These are phyloP conservation scores for Taxidea taxus DNA, from an alignment of 2,113 vertebrate genomes.

Conservation along the genomic window DNA sequence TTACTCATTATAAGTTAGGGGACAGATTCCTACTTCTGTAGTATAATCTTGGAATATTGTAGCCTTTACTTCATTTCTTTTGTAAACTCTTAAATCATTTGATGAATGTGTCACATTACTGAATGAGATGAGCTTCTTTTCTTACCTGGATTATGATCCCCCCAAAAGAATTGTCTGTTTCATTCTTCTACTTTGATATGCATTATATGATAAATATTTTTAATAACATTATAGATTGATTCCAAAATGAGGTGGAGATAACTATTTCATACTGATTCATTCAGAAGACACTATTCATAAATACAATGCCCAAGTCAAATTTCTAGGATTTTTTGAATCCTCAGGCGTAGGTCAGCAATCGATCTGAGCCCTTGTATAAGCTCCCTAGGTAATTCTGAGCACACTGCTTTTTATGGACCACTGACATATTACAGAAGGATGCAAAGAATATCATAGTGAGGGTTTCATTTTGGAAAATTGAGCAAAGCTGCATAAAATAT, in stretches of 20 bases:
- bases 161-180: not conserved
- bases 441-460: not conserved
- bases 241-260: not conserved
- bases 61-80: not conserved
- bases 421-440: constrained; percentile 76
- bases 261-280: not conserved
- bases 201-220: not conserved
- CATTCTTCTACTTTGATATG: not conserved
- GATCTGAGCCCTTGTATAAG: not conserved
- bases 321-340: not conserved
- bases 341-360: not conserved
- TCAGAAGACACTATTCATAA: not conserved
- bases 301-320: not conserved
- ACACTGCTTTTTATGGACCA: not conserved
- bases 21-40: not conserved
- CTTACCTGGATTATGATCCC: not conserved
- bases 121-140: not conserved
- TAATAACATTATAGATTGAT: not conserved
- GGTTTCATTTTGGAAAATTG: not conserved
- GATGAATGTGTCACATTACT: not conserved
- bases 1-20: not conserved
- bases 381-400: not conserved
- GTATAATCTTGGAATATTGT: not conserved
- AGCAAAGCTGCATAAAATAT: not conserved
- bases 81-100: not conserved